Base-by-base conservation (phyloP, 2,797 vertebrate species). In the Microchirus variegatus region DNA sequence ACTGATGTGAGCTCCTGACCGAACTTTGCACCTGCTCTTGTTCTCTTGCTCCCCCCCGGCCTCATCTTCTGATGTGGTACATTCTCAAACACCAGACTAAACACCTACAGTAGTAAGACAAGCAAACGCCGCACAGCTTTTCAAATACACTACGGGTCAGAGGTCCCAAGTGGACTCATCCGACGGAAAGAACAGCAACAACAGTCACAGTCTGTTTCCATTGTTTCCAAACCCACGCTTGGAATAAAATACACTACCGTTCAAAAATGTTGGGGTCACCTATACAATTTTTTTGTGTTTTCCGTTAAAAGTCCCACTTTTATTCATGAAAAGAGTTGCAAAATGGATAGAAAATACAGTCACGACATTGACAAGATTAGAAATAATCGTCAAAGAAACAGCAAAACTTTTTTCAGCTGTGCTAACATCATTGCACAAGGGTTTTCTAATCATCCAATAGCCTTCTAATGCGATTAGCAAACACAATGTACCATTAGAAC, bases 41-140 rank as follows among this genome's bases (percentile, higher is more conserved):
- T 19, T 0, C 35, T 60, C 42, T 9, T 11, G 31, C 31, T 31
- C 31, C 31, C 5, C 58, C 42, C 35, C 12, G 17, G 45, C 51
- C 43, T 11, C 2, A 19, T 60, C 63, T 64, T 73, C 65, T 69
- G 47, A 59, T 67, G 63, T 77, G n/a, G 37, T 5, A 8, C 60
- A 44, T 12, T 37, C 47, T 62, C 18, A 6, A 6, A 18, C 73
- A 73, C 62, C 68, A 93, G 90, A 86, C 89, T 91, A 89, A 92
- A 92, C 89, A 87, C 78, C 57, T 38, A 68, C 63, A 77, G 69
- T 53, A 68, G 79, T 68, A 90, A 87, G 82, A 85, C 84, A 91
- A 91, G 86, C 80, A 89, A 89, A 90, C 63, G 36, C 47, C 48
- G 67, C 56, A 16, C 75, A 77, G 85, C 82, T 83, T 84, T 81